Conservation (phyloP, 2,888 invertebrate genomes). For the Orchesellides sinensis region DNA sequence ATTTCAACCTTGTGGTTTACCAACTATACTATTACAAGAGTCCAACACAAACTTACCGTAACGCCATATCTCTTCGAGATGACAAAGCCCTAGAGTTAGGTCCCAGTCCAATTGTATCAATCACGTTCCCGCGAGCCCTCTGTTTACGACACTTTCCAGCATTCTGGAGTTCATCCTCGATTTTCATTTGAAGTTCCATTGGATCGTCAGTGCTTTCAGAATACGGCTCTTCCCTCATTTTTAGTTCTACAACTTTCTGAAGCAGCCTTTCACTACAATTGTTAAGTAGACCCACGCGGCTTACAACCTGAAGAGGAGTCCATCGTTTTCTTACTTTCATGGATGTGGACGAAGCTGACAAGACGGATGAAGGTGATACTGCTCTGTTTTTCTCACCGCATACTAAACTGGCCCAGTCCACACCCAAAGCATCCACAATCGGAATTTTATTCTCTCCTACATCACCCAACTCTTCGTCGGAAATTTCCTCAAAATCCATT, state of each 20-base stretch:
- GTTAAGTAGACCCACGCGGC: conserved; percentile 82
- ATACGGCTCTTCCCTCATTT: conserved; percentile 61
- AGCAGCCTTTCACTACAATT: conserved; percentile 46
- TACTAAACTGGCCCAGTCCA: conserved; percentile 94
- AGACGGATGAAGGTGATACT: conserved; percentile 79
- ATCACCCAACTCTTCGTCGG: conserved; percentile 89
- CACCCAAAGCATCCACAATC: conserved; percentile 94
- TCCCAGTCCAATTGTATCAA: conserved; percentile 79
- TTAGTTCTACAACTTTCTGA: conserved; percentile 75
- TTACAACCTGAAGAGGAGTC: conserved; percentile 84
- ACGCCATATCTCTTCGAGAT: conserved; percentile 87
- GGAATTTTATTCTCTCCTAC: conserved; percentile 84
- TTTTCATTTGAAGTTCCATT: conserved; percentile 53
- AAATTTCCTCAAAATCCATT: conserved; percentile 93
- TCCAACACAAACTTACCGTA: conserved; percentile 77
- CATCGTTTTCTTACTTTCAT: conserved; percentile 83
- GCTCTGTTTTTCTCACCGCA: conserved; percentile 81
- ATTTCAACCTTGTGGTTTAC: background rate
- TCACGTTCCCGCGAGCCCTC: conserved; percentile 60
- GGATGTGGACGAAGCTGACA: conserved; percentile 75
- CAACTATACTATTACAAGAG: background rate
- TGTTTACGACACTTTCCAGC: conserved; percentile 52
- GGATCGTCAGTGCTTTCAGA: conserved; percentile 40
- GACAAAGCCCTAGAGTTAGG: conserved; percentile 87
- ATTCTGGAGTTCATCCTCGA: conserved; percentile 70